Conservation (phyloP, 2,888 invertebrate species). For the Hyposoter didymator region DNA sequence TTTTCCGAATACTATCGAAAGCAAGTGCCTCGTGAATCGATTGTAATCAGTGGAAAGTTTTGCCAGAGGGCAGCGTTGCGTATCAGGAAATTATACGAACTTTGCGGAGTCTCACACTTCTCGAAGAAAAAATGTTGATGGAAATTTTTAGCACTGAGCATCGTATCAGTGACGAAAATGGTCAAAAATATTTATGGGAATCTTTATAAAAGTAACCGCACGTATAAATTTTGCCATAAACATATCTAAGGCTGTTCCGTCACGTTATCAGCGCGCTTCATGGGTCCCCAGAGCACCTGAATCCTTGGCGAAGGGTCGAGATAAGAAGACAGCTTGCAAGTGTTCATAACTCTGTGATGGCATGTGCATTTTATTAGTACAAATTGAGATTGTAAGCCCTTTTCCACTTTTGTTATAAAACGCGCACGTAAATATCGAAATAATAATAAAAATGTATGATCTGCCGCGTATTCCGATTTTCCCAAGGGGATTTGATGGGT, state of each 20-base stretch:
- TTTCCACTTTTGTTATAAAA: slow-evolving; percentile 24
- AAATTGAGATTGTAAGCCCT: neutral
- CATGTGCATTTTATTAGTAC: neutral
- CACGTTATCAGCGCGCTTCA: slow-evolving; percentile 13
- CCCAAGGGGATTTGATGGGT: slow-evolving; percentile 35
- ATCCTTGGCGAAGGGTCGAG: neutral
- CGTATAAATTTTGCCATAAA: neutral
- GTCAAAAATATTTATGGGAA: neutral
- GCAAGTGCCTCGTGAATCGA: neutral
- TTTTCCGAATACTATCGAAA: neutral
- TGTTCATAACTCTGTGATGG: neutral
- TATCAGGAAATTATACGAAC: neutral
- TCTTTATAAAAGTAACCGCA: slow-evolving; percentile 4
- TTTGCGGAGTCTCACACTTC: no score
- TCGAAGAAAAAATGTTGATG: neutral
- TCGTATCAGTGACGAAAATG: neutral
- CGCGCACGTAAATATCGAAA: slow-evolving; percentile 8
- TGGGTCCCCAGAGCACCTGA: neutral
- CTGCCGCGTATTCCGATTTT: slow-evolving; percentile 1
- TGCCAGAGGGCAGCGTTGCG: neutral
- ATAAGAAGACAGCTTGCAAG: neutral
- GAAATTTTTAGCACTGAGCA: neutral
- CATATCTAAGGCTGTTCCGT: neutral
- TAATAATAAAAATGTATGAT: neutral
- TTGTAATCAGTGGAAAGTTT: neutral